phyloP scores from a whole-genome alignment of 2,113 vertebrate genomes.

The Etheostoma cragini region DNA sequence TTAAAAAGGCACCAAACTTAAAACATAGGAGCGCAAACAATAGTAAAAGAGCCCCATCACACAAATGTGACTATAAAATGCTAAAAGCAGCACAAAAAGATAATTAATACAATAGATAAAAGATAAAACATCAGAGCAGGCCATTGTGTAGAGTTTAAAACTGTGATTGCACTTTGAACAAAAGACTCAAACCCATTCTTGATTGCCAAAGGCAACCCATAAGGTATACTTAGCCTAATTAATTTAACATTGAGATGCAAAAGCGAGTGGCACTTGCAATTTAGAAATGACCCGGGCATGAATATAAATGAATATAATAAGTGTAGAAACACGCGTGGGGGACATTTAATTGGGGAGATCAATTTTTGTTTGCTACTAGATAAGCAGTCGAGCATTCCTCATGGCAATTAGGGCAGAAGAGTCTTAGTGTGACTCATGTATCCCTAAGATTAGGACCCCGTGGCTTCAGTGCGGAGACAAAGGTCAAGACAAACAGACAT shows the following conservation, averaged over 20 bases:
- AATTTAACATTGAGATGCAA: conserved; percentile 43
- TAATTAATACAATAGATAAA: background rate
- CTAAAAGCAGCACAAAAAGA: conserved; percentile 5
- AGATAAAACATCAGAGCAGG: background rate
- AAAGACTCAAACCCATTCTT: conserved; percentile 8
- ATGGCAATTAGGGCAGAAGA: background rate
- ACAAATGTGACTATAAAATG: conserved; percentile 7
- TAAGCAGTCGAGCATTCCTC: conserved; percentile 11
- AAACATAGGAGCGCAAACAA: background rate
- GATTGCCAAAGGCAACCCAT: conserved; percentile 29
- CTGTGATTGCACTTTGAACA: background rate
- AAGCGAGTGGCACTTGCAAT: conserved; percentile 22
- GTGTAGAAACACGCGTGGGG: conserved; percentile 20
- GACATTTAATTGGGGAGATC: conserved; percentile 37
- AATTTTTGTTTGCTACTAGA: conserved; percentile 31
- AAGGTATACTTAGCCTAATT: conserved; percentile 23
- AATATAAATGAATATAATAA: conserved; percentile 33
- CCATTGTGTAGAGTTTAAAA: conserved; percentile 19
- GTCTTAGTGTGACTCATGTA: background rate
- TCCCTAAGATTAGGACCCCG: background rate
- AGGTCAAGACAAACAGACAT: conserved; percentile 15
- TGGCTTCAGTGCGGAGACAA: conserved; percentile 2
- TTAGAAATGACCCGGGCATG: conserved; percentile 34
- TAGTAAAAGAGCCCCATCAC: no score
- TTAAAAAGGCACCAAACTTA: background rate